Conservation (phyloP, 2,113 vertebrate species). For the Poecile atricapillus region DNA sequence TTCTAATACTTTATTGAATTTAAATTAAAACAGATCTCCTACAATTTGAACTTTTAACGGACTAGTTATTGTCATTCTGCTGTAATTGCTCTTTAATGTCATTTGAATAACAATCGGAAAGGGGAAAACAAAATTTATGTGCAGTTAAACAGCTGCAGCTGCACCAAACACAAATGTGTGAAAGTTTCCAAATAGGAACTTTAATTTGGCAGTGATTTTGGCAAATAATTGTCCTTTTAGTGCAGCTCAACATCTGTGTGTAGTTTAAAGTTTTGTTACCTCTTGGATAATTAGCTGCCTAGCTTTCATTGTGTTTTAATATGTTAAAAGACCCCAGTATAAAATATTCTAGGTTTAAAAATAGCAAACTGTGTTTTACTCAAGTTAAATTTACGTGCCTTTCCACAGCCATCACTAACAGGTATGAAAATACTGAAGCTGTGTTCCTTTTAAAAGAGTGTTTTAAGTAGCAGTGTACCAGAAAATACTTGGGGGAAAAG, state of each 20-base stretch:
- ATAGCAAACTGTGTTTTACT: not conserved
- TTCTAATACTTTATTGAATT: constrained; percentile 38
- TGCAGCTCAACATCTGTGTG: constrained; percentile 64
- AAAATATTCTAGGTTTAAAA: constrained; percentile 40
- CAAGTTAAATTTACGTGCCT: constrained; percentile 9
- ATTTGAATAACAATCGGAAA: constrained; percentile 58
- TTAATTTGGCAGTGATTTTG: constrained; percentile 64
- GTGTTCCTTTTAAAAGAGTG: not conserved
- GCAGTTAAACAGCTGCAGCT: constrained; percentile 70
- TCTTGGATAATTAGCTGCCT: constrained; percentile 51
- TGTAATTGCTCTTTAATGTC: constrained; percentile 54
- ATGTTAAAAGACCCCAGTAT: constrained; percentile 24
- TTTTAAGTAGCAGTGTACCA: not conserved
- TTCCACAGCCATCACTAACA: not conserved
- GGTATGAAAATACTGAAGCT: not conserved
- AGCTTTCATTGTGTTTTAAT: constrained; percentile 47
- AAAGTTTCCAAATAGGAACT: constrained; percentile 66
- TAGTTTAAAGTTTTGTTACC: constrained; percentile 65
- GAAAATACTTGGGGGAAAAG: not conserved
- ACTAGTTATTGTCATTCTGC: constrained; percentile 44
- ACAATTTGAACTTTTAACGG: constrained; percentile 46
- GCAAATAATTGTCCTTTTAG: constrained; percentile 60
- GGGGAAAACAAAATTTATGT: constrained; percentile 66
- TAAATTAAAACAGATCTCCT: constrained; percentile 49
- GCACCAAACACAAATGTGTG: constrained; percentile 57